Percentiles rank a stretch among this genome's conserved stretches.
phyloP scores from a whole-genome alignment of 2,888 invertebrate genomes.

The Amorpha juglandis region DNA sequence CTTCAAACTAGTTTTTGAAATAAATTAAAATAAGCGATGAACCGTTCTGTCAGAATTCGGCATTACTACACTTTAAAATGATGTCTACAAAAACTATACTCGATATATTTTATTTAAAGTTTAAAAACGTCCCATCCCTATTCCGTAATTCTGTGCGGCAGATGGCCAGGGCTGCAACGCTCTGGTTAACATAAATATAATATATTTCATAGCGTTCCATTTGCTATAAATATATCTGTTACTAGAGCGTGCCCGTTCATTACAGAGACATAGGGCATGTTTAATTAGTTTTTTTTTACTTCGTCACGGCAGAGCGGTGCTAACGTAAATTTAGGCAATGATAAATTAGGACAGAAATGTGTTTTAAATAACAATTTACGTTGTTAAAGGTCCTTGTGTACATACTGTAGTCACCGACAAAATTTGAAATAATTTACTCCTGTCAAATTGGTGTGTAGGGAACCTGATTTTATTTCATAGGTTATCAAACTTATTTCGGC shows the following conservation, averaged over 20 bases:
- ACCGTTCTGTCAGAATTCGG: no score
- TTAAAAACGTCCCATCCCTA: slow-evolving; percentile 12
- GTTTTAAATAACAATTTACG: background rate
- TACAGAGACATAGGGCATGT: slow-evolving; percentile 11
- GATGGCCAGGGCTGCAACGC: slow-evolving; percentile 64
- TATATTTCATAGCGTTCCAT: slow-evolving; percentile 29
- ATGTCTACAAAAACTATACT: background rate
- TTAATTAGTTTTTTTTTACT: slow-evolving; percentile 21
- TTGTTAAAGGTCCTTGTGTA: background rate
- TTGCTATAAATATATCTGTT: slow-evolving; percentile 31
- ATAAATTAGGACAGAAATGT: background rate
- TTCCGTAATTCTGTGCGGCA: slow-evolving; percentile 39
- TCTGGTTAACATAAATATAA: slow-evolving; percentile 37
- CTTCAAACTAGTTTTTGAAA: no score
- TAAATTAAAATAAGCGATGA: no score
- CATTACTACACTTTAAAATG: no score
- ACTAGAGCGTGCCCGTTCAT: slow-evolving; percentile 37
- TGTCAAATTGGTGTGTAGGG: no score
- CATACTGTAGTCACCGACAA: no score
- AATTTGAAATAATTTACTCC: no score
- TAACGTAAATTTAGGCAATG: background rate
- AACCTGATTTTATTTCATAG: no score
- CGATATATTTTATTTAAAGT: background rate
- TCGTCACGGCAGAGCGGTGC: background rate
- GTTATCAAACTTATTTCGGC: no score